Evolutionary conservation across 1,140 invertebrate genomes (phyloP).

Genomic region (Ridgeia piscesae): DNA sequence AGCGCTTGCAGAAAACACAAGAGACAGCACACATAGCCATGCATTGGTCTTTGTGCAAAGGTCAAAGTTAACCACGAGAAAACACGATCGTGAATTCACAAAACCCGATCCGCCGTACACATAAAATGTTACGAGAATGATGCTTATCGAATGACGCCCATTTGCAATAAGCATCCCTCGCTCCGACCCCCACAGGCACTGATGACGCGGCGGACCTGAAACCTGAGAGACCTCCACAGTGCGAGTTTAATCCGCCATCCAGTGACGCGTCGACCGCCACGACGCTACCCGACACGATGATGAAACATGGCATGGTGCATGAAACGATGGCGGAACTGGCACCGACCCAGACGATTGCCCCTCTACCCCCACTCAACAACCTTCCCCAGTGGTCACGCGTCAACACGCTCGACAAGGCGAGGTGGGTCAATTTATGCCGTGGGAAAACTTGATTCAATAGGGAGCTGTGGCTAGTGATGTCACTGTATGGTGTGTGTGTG

Average conservation of each 20-base stretch:
- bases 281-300: conserved; percentile 8
- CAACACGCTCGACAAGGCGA: conserved; percentile 52
- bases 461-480: no score
- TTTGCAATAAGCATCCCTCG: background rate
- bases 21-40: background rate
- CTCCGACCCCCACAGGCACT: background rate
- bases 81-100: background rate
- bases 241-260: background rate
- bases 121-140: background rate
- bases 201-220: background rate
- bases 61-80: background rate
- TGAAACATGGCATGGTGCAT: conserved; percentile 16
- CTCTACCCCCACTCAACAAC: conserved; percentile 21
- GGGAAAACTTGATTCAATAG: no score
- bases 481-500: no score
- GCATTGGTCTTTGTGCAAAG: background rate
- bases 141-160: background rate
- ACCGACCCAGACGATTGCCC: background rate
- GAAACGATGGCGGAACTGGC: conserved; percentile 14
- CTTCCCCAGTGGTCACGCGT: conserved; percentile 55
- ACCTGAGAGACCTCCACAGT: background rate
- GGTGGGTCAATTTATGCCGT: background rate
- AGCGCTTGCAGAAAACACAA: background rate
- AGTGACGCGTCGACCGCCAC: background rate
- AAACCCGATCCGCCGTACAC: background rate